A percentile compares a stretch with the other conserved stretches of the same genome.
phyloP scores from a whole-genome alignment of 2,797 vertebrate genomes.

The Poecilia velifera region DNA sequence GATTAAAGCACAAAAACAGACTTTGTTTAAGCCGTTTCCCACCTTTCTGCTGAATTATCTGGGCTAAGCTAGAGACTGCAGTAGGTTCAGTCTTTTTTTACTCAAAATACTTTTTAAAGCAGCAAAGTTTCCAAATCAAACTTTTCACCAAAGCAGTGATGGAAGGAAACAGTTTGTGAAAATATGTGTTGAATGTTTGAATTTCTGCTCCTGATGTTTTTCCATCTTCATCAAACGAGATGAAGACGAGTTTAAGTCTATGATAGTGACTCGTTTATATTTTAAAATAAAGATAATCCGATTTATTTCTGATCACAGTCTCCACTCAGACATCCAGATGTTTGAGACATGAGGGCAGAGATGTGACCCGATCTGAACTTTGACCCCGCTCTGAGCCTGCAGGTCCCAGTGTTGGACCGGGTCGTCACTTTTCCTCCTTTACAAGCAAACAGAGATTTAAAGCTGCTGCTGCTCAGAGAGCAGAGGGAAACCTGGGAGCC shows the following conservation, averaged over 20 bases:
- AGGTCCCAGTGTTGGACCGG: background rate
- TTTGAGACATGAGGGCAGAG: too few relatives aligned
- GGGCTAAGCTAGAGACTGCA: background rate
- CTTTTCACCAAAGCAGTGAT: background rate
- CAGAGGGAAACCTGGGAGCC: too few relatives aligned
- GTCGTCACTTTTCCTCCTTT: background rate
- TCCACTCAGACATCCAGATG: background rate
- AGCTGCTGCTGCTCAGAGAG: too few relatives aligned
- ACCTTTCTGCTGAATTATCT: background rate
- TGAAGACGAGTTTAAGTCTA: background rate
- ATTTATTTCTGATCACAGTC: background rate
- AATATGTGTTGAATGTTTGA: too few relatives aligned
- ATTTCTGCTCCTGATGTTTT: background rate
- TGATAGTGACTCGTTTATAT: too few relatives aligned
- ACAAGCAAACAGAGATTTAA: too few relatives aligned
- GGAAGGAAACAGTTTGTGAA: too few relatives aligned
- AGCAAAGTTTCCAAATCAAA: background rate
- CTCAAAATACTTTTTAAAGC: background rate
- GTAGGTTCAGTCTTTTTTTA: too few relatives aligned
- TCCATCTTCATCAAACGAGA: background rate
- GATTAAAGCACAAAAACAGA: background rate
- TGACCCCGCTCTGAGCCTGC: too few relatives aligned
- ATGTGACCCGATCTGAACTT: too few relatives aligned
- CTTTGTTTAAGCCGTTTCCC: background rate
- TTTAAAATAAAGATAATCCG: background rate